Evolutionary conservation across 1,140 invertebrate species (phyloP), one percentile per base, ranked within the genome.

Genomic region (Vanessa tameamea): DNA sequence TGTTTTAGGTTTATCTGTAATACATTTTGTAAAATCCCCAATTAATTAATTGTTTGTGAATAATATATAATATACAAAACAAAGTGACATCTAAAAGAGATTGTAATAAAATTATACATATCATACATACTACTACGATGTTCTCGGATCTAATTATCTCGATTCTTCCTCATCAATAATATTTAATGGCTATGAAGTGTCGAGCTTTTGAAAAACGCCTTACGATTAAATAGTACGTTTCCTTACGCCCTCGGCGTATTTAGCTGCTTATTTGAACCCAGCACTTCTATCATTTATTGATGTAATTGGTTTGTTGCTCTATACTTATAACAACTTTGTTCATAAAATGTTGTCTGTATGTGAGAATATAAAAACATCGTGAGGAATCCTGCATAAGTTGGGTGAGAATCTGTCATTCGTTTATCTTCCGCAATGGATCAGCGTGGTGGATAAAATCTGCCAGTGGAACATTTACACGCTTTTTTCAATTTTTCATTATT

Each of bases 221-320:
- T 51, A 80, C 72, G 71, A 85, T 85, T 80, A 84, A 77, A 75
- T 75, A 59, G 66, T 75, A 74, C 67, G 77, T 81, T 82, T 81
- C 73, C 65, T 77, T 72, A 43, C 26, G 79, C 78, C 78, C 43
- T 55, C 63, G 81, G 83, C 83, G 51, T 68, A 69, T 73, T 77
- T 73, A 55, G 72, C 67, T 69, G 63, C 73, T 71, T 77, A 79
- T 79, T 79, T 75, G 69, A 72, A 69, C 47, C 63, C 66, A 47
- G 70, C 72, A 43, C 64, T 55, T 53, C 26, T 57, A 43, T 55
- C 43, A 69, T 57, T 68, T 12, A 43, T 69, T 69, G 66, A 69
- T 47, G 53, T 59, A 69, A 69, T 69, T 69, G 66, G 12, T 59
- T 7, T 37, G 4, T 37, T 16, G 20, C 13, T 51, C 48, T 51